Evolutionary conservation across 2,888 invertebrate species (phyloP).

Genomic region (Amaurobius ferox): DNA sequence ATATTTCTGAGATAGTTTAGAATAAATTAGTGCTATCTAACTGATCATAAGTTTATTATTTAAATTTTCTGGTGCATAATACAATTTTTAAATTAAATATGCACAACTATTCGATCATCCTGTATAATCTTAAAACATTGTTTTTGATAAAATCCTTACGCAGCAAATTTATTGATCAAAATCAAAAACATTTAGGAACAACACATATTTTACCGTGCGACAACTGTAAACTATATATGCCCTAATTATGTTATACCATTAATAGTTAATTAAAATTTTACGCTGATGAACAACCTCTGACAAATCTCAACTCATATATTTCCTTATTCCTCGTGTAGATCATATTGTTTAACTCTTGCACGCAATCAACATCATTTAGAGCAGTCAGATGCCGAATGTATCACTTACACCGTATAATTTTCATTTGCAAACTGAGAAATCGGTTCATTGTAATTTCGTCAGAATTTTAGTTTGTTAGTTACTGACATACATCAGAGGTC

Average conservation of each 20-base stretch:
- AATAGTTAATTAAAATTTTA: conserved; percentile 6
- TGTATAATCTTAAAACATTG: too few relatives aligned
- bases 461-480: not conserved
- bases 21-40: too few relatives aligned
- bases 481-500: not conserved
- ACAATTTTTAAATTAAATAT: too few relatives aligned
- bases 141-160: too few relatives aligned
- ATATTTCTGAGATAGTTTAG: too few relatives aligned
- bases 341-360: not conserved
- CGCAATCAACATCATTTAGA: not conserved
- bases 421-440: not conserved
- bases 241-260: not conserved
- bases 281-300: not conserved
- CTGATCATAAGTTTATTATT: too few relatives aligned
- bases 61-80: too few relatives aligned
- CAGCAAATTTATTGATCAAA: too few relatives aligned
- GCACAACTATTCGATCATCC: too few relatives aligned
- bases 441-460: not conserved
- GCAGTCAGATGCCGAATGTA: not conserved
- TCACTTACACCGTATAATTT: not conserved
- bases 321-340: not conserved
- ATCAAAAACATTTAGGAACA: too few relatives aligned
- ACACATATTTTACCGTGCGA: too few relatives aligned
- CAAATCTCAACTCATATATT: not conserved
- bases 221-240: too few relatives aligned